Base-by-base conservation (phyloP, 2,888 invertebrate species). In the Dolichopus griseipennis region DNA sequence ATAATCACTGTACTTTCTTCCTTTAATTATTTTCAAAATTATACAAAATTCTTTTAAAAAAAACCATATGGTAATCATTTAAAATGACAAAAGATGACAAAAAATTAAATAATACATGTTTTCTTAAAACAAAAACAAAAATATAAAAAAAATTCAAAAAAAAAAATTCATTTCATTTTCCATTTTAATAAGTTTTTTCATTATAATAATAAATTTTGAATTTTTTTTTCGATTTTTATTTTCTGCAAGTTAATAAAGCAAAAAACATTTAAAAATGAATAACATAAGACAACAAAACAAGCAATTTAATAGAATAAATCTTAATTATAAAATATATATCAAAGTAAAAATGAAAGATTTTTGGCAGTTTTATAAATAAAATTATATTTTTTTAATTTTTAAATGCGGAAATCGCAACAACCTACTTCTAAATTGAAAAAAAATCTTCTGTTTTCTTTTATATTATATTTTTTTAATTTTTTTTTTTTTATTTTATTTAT, bases 281-380 rank as follows among this genome's bases (percentile, higher is more conserved):
- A 37, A 37, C 8, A 37, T 2, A 37, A 37, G 37, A 37, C 8
- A 37, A 37, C 8, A 27, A 2, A 27, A 27, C 27, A 27, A 37
- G 8, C 37, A 37, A 7, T 37, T 8, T 37, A 37, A 12, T 37
- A 12, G 37, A 37, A 37, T 37, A 52, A 52, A 52, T 52, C n/a
- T 52, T 52, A 12, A 52, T 52, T 52, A 52, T 52, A 52, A 52
- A 27, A 27, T 27, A 27, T 52, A 18, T 52, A 52, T 52, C 52
- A 52, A 52, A 52, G 52, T 27, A 27, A 52, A 52, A 52, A 52
- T 52, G 18, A 52, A 52, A 52, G 15, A 52, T 52, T 52, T 52
- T 37, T 52, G 52, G 52, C 52, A 52, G 52, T 52, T 52, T 52
- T 52, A 52, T 52, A 52, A 52, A 52, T 52, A 52, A 52, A 18